A percentile compares a stretch with the other conserved stretches of the same genome.
These are phyloP conservation scores for Sinella curviseta DNA, from an alignment of 1,140 invertebrate genomes.

Conservation along the genomic window DNA sequence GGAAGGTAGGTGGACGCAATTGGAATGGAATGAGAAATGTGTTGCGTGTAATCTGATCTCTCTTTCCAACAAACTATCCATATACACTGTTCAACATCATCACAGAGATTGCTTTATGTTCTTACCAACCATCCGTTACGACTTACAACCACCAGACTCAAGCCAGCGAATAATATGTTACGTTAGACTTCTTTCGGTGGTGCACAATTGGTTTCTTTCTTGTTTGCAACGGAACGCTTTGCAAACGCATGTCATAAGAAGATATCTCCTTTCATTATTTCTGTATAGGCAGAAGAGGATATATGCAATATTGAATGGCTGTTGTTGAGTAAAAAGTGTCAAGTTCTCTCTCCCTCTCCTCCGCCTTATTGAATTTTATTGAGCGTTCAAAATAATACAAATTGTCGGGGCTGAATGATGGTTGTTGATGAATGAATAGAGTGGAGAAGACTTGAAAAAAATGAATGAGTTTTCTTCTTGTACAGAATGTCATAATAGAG, in stretches of 20 bases:
- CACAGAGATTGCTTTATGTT: no score
- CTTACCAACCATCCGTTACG: no score
- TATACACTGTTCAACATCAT: not conserved
- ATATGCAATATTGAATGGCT: no score
- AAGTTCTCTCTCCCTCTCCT: not conserved
- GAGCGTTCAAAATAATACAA: slow-evolving; percentile 7
- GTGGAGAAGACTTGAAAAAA: not conserved
- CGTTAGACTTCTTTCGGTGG: not conserved
- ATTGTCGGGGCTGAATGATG: not conserved
- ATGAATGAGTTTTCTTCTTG: slow-evolving; percentile 4
- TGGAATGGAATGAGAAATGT: slow-evolving; percentile 13
- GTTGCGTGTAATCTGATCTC: not conserved
- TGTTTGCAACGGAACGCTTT: not conserved
- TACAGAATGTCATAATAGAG: not conserved
- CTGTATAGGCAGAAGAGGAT: not conserved
- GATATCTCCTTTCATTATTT: not conserved
- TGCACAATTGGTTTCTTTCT: slow-evolving; percentile 8
- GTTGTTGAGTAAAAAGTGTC: slow-evolving; percentile 10
- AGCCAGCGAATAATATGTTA: no score
- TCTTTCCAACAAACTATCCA: not conserved
- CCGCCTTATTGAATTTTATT: not conserved
- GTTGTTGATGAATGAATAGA: not conserved
- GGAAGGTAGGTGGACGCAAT: not conserved
- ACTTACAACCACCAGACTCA: no score
- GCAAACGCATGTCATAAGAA: no score